A percentile compares a stretch with the other conserved stretches of the same genome.
Conservation (phyloP, 2,888 invertebrate genomes). For the Drosophila prostipennis region DNA sequence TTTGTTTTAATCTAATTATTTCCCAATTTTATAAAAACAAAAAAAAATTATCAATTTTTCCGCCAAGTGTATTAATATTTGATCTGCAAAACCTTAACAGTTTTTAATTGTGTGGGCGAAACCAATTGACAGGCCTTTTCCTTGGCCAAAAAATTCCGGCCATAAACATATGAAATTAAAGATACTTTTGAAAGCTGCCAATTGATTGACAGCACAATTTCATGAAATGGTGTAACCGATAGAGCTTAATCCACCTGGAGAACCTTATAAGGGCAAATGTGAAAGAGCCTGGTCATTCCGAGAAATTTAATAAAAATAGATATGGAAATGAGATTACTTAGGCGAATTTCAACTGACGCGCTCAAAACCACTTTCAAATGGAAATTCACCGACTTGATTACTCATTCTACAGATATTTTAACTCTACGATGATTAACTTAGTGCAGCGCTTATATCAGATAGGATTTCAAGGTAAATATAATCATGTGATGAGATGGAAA, state of each 20-base stretch:
- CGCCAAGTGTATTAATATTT: background rate
- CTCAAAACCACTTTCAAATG: constrained; percentile 7
- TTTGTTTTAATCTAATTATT: no score
- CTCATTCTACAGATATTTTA: constrained; percentile 4
- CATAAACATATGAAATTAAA: constrained; percentile 30
- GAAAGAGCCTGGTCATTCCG: constrained; percentile 17
- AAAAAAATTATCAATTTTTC: background rate
- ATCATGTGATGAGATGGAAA: no score
- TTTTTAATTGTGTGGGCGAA: constrained; percentile 16
- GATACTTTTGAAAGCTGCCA: constrained; percentile 33
- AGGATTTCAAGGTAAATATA: background rate
- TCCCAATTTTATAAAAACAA: no score
- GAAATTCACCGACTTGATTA: constrained; percentile 15
- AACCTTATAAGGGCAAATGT: constrained; percentile 15
- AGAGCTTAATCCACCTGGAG: constrained; percentile 5
- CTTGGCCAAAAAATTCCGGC: constrained; percentile 11
- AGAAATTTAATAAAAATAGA: constrained; percentile 10
- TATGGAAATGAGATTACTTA: constrained; percentile 17
- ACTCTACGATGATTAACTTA: background rate
- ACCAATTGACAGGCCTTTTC: constrained; percentile 27
- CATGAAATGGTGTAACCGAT: constrained; percentile 19
- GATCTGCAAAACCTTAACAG: constrained; percentile 2
- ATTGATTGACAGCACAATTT: constrained; percentile 40
- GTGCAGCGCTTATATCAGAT: background rate
- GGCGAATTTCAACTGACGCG: constrained; percentile 1